phyloP scores from a whole-genome alignment of 2,797 vertebrate genomes.

The Acomys russatus region DNA sequence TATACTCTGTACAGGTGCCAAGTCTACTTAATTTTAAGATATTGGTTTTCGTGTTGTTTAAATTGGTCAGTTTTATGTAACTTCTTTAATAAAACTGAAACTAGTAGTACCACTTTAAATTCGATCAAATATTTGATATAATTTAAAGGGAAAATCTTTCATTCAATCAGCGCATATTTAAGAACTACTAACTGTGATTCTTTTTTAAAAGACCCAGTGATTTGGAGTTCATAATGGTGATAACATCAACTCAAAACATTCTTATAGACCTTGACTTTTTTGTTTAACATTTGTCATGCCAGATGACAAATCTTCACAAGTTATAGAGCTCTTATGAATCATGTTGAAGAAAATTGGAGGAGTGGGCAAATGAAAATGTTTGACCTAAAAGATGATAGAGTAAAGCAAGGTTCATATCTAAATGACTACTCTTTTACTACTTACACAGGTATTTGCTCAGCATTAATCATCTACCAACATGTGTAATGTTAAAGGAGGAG shows the following conservation, averaged over 20 bases:
- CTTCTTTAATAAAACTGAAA: background rate
- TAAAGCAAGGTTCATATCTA: slow-evolving; percentile 17
- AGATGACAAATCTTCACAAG: background rate
- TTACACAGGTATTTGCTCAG: background rate
- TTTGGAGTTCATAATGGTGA: background rate
- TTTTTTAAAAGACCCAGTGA: background rate
- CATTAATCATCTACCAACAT: background rate
- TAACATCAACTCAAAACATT: background rate
- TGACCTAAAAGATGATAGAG: background rate
- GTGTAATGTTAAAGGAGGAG: background rate
- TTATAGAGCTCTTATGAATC: background rate
- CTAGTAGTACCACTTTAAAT: background rate
- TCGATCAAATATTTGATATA: background rate
- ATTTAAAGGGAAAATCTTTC: background rate
- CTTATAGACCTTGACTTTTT: background rate
- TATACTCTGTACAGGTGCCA: background rate
- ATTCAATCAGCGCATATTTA: background rate
- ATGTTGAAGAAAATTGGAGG: background rate
- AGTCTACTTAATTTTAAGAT: background rate
- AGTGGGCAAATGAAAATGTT: background rate
- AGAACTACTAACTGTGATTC: background rate
- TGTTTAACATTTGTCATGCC: slow-evolving; percentile 5
- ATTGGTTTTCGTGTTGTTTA: background rate
- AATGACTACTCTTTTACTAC: background rate
- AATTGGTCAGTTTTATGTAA: background rate